Conservation (phyloP, 2,888 invertebrate genomes). For the Tuta absoluta region DNA sequence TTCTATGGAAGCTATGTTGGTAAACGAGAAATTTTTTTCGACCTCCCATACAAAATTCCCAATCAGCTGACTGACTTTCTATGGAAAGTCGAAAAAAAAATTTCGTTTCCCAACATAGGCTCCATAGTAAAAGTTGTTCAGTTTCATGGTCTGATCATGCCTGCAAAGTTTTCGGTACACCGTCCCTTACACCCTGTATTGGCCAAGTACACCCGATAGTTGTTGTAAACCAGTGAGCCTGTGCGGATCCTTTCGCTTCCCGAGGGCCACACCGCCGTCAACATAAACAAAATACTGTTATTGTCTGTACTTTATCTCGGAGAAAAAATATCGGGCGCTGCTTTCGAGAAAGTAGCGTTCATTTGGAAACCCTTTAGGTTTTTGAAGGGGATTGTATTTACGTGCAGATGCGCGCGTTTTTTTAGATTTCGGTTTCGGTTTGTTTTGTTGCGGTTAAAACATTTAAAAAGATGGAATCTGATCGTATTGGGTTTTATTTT, state of each 20-base stretch:
- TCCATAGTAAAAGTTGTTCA: no score
- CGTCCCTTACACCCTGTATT: no score
- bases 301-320: conserved; percentile 71
- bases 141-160: no score
- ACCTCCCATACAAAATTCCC: no score
- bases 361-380: conserved; percentile 47
- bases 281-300: conserved; percentile 75
- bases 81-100: no score
- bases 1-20: no score
- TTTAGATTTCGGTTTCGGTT: conserved; percentile 23
- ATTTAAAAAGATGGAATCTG: neutral
- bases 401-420: conserved; percentile 5
- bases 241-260: conserved; percentile 53
- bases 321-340: conserved; percentile 63
- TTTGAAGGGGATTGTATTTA: conserved; percentile 14
- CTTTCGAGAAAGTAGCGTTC: conserved; percentile 47
- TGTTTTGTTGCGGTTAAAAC: conserved; percentile 7
- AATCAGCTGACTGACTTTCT: no score
- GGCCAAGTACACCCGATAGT: conserved; percentile 45
- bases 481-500: neutral
- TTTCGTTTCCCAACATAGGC: no score
- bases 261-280: conserved; percentile 63
- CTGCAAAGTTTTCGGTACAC: no score
- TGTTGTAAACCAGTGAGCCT: conserved; percentile 53
- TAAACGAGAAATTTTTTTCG: no score